Evolutionary conservation across 2,797 vertebrate genomes (phyloP).

Genomic region (Lepilemur septentrionalis): DNA sequence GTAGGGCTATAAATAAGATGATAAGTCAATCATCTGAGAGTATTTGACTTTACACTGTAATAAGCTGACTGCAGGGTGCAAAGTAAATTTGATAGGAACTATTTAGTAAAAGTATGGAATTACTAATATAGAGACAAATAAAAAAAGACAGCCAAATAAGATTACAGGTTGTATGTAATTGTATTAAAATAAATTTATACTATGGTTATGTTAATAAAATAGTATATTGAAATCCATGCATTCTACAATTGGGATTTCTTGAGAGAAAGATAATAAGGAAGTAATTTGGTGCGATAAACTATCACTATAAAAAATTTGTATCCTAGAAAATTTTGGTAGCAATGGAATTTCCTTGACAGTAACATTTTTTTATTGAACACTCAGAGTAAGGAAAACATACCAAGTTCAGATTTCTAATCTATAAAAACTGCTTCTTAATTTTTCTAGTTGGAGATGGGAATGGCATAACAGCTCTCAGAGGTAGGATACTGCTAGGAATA

Average conservation of each 20-base stretch:
- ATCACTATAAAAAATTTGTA: neutral
- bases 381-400: neutral
- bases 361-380: neutral
- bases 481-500: neutral
- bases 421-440: neutral
- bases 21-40: neutral
- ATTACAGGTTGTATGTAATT: neutral
- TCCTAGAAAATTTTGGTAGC: neutral
- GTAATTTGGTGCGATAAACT: neutral
- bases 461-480: neutral
- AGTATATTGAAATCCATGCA: neutral
- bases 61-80: neutral
- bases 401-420: neutral
- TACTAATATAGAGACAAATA: neutral
- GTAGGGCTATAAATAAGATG: neutral
- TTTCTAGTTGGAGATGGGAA: neutral
- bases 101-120: neutral
- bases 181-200: neutral
- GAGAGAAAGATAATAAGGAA: neutral
- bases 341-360: neutral
- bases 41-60: neutral
- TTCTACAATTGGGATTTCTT: neutral
- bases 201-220: neutral
- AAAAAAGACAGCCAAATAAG: neutral
- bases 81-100: neutral